Conservation (phyloP, 2,888 invertebrate species). For the Athalia circularis region DNA sequence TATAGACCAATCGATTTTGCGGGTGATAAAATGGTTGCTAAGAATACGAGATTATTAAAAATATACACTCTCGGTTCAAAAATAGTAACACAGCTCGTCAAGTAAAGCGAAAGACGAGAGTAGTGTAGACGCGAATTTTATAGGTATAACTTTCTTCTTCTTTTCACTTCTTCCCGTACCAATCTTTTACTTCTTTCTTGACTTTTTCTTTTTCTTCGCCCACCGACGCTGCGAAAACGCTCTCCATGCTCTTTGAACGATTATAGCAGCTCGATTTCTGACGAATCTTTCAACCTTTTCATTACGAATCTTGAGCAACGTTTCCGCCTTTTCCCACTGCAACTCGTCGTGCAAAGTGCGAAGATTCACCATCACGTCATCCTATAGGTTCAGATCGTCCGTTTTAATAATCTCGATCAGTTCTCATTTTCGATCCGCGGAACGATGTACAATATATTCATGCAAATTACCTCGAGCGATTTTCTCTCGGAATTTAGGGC, state of each 20-base stretch:
- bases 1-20: too few species aligned
- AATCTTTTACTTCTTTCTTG: slow-evolving; percentile 54
- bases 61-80: not conserved
- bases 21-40: too few species aligned
- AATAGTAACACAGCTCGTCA: too few species aligned
- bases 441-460: not conserved
- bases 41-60: not conserved
- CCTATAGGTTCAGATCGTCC: not conserved
- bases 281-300: slow-evolving; percentile 60
- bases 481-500: slow-evolving; percentile 46
- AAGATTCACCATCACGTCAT: slow-evolving; percentile 34
- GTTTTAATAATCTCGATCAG: not conserved
- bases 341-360: slow-evolving; percentile 54
- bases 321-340: slow-evolving; percentile 62
- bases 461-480: slow-evolving; percentile 7
- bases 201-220: slow-evolving; percentile 60
- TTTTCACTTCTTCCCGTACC: not conserved
- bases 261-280: slow-evolving; percentile 64
- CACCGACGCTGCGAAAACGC: slow-evolving; percentile 56
- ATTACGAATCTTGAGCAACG: slow-evolving; percentile 56
- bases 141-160: too few species aligned
- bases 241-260: slow-evolving; percentile 67
- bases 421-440: not conserved
- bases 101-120: too few species aligned
- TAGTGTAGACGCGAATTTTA: too few species aligned